Percentiles rank a stretch among this genome's conserved stretches.
These are phyloP conservation scores for Drepanosiphum platanoidis DNA, from an alignment of 2,888 invertebrate species.

Conservation along the genomic window DNA sequence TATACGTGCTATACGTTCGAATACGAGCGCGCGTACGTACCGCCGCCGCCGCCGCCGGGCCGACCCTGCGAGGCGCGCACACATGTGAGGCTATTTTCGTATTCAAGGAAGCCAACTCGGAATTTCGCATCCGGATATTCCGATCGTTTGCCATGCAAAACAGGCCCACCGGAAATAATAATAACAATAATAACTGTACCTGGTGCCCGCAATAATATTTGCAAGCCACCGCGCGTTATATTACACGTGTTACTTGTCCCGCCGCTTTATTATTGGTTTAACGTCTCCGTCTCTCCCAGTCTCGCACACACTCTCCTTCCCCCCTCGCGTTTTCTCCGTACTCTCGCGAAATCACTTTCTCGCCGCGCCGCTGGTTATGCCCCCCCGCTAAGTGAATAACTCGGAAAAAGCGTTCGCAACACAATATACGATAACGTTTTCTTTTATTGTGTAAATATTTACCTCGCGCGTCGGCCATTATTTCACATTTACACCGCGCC, in stretches of 20 bases:
- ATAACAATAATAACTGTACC: slow-evolving; percentile 43
- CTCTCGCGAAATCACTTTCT: slow-evolving; percentile 33
- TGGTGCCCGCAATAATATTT: slow-evolving; percentile 49
- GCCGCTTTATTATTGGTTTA: slow-evolving; percentile 44
- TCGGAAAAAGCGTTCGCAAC: too few species aligned
- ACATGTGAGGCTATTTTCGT: slow-evolving; percentile 42
- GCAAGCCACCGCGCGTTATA: slow-evolving; percentile 1
- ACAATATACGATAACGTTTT: slow-evolving; percentile 12
- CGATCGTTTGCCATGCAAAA: slow-evolving; percentile 61
- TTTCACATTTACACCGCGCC: not conserved
- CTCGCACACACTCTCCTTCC: not conserved
- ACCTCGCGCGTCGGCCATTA: not conserved
- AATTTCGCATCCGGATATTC: slow-evolving; percentile 18
- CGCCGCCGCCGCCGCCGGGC: not conserved
- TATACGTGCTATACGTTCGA: not conserved
- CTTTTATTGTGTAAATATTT: slow-evolving; percentile 8
- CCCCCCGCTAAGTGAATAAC: not conserved
- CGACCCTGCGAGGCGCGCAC: not conserved
- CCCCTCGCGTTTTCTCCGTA: too few species aligned
- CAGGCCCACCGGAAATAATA: slow-evolving; percentile 20
- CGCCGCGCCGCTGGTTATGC: slow-evolving; percentile 17
- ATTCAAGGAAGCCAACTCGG: slow-evolving; percentile 41
- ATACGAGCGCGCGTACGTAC: not conserved
- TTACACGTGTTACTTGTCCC: slow-evolving; percentile 56
- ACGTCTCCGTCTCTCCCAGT: not conserved